These are phyloP conservation scores for Amphimallon solstitiale DNA, from an alignment of 2,888 invertebrate genomes.

Conservation along the genomic window DNA sequence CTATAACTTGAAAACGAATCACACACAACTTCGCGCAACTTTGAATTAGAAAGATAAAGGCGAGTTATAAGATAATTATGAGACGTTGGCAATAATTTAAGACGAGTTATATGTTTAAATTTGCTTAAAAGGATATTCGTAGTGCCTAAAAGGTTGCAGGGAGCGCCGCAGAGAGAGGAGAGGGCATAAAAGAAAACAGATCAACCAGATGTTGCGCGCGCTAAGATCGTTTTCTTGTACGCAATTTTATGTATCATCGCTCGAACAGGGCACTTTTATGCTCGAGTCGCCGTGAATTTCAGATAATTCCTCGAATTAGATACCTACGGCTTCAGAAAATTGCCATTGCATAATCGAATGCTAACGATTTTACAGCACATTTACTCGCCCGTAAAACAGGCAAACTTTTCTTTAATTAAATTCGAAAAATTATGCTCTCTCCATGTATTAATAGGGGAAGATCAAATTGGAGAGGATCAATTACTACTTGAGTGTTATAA, in stretches of 20 bases:
- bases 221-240: conserved; percentile 43
- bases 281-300: conserved; percentile 37
- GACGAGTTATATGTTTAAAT: conserved; percentile 40
- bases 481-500: too few relatives aligned
- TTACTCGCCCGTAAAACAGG: too few relatives aligned
- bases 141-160: too few relatives aligned
- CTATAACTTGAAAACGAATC: too few relatives aligned
- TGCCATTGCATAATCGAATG: conserved; percentile 36
- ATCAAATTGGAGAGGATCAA: too few relatives aligned
- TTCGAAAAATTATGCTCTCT: too few relatives aligned
- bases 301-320: conserved; percentile 42
- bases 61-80: background rate
- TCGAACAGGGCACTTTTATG: conserved; percentile 39
- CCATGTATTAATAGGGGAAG: too few relatives aligned
- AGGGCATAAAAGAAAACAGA: conserved; percentile 43
- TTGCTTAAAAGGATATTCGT: conserved; percentile 39
- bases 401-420: too few relatives aligned
- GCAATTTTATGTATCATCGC: conserved; percentile 43
- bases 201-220: conserved; percentile 41
- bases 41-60: too few relatives aligned
- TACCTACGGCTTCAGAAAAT: conserved; percentile 37
- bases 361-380: too few relatives aligned
- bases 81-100: conserved; percentile 40
- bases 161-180: conserved; percentile 4
- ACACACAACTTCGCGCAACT: too few relatives aligned